phyloP scores from a whole-genome alignment of 2,113 vertebrate genomes.

The Carassius gibelio region DNA sequence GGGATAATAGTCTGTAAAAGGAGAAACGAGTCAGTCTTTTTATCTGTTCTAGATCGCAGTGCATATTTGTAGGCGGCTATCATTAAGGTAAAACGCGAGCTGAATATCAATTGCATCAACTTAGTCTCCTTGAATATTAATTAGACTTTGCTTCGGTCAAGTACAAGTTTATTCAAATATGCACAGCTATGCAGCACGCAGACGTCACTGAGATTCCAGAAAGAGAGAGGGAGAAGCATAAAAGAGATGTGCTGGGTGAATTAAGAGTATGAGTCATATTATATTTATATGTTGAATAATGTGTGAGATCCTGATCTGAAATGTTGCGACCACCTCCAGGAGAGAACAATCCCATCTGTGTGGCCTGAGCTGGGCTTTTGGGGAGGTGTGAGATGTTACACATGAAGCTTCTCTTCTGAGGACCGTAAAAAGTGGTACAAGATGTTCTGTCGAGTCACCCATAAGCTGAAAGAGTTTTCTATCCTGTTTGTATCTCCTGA shows the following conservation, averaged over 20 bases:
- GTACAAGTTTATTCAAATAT: not conserved
- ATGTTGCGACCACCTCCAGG: not conserved
- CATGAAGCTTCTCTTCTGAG: not conserved
- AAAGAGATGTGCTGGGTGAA: not conserved
- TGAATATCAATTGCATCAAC: slow-evolving; percentile 26
- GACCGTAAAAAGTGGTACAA: not conserved
- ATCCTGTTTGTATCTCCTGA: not conserved
- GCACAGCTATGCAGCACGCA: not conserved
- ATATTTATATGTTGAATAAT: no score
- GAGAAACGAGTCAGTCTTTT: not conserved
- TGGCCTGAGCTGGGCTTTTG: not conserved
- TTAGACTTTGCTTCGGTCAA: not conserved
- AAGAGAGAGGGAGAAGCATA: not conserved
- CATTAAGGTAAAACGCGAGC: not conserved
- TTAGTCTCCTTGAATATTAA: slow-evolving; percentile 4
- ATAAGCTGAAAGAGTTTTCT: not conserved
- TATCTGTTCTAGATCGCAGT: not conserved
- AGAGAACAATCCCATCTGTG: slow-evolving; percentile 2
- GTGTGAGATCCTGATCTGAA: no score
- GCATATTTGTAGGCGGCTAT: not conserved
- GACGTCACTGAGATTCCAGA: not conserved
- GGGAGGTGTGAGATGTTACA: not conserved
- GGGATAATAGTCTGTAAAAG: not conserved
- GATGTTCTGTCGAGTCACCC: slow-evolving; percentile 2
- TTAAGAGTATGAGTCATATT: not conserved